Percentiles rank a stretch among this genome's conserved stretches.
phyloP scores from a whole-genome alignment of 2,888 invertebrate genomes.

The Portevinia maculata region DNA sequence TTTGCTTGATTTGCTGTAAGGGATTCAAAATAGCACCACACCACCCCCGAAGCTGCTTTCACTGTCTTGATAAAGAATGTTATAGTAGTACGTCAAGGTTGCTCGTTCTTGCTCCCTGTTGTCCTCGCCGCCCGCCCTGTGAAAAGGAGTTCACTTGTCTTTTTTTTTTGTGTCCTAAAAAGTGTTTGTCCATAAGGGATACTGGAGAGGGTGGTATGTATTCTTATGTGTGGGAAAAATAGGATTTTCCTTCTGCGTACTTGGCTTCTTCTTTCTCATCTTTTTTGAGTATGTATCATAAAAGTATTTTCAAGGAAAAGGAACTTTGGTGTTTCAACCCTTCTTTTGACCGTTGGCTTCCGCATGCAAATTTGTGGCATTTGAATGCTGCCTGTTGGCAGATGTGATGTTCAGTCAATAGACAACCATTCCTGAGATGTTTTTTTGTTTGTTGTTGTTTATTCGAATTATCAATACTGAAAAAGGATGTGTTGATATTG shows the following conservation, averaged over 20 bases:
- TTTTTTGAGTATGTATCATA: conserved; percentile 29
- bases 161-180: conserved; percentile 37
- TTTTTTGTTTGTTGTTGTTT: conserved; percentile 2
- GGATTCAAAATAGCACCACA: conserved; percentile 70
- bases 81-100: conserved; percentile 53
- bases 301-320: conserved; percentile 15
- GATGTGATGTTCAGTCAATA: conserved; percentile 15
- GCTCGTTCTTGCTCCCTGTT: conserved; percentile 31
- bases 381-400: conserved; percentile 46
- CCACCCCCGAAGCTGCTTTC: conserved; percentile 36
- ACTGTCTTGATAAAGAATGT: conserved; percentile 67
- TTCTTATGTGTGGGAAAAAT: conserved; percentile 70
- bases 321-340: conserved; percentile 35
- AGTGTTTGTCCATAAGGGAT: conserved; percentile 60
- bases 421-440: conserved; percentile 2
- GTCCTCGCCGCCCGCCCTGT: not conserved
- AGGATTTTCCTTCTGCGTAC: conserved; percentile 53
- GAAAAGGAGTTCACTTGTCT: conserved; percentile 45
- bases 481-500: too few species aligned
- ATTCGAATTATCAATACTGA: conserved; percentile 15
- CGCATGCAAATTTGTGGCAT: conserved; percentile 47
- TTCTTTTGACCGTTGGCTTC: conserved; percentile 43
- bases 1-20: conserved; percentile 75
- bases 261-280: conserved; percentile 36
- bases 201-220: conserved; percentile 31